Evolutionary conservation across 2,113 vertebrate species (phyloP), one percentile per base, ranked within the genome.

Genomic region (Triplophysa tibetana): DNA sequence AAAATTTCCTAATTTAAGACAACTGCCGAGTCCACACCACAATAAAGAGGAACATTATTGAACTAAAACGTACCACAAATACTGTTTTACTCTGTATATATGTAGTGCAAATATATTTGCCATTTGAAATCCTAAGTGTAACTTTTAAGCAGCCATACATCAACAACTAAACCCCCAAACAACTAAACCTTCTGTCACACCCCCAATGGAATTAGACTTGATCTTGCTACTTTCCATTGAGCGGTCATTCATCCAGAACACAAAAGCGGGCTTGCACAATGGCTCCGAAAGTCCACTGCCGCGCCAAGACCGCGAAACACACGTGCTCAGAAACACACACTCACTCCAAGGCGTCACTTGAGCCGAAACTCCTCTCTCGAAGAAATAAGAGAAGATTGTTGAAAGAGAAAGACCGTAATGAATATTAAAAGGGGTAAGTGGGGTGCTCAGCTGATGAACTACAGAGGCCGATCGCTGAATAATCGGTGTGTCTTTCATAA

Each of bases 171-270:
- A 21, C 29, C 50, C 7, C 54, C 17, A 61, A 74, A 63, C 23
- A 12, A 75, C 45, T 29, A 62, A 38, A 33, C 16, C 21, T 61
- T 6, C 43, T 41, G 29, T 19, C 38, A 72, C 19, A n/a, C 33
- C n/a, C 29, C 65, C 29, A 56, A 2, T 67, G 81, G 82, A 66
- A 60, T 88, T 88, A 83, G 86, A 83, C 75, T 85, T 76, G 80
- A 86, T 85, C 78, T 83, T 73, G 84, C 88, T 90, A 80, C 89
- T 91, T 91, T 91, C 85, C 87, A 91, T 88, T 88, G 86, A 92
- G 87, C 90, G 82, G 79, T 52, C 74, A 82, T 79, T 87, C 85
- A 72, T 64, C 11, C 63, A 79, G 11, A 19, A 87, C 82, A 90
- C 89, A 92, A 93, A 89, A 88, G 43, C 66, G 43, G 80, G 13